Evolutionary conservation across 2,888 invertebrate genomes (phyloP).

Genomic region (Parthenolecanium corni): DNA sequence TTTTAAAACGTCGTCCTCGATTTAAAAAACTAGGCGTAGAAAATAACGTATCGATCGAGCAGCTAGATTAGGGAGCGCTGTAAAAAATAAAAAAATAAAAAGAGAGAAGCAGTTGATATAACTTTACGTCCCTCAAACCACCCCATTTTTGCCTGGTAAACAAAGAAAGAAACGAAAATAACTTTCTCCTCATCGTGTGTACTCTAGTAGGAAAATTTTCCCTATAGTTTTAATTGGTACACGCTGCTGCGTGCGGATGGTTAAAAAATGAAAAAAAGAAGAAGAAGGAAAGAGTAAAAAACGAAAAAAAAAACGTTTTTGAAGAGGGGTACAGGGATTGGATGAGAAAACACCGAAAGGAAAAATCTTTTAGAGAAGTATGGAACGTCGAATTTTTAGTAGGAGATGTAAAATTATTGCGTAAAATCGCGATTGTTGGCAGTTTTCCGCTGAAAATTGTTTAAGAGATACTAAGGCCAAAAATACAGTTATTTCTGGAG

Average conservation of each 20-base stretch:
- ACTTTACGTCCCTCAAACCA: background rate
- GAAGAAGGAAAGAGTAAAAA: background rate
- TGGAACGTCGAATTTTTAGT: too few relatives aligned
- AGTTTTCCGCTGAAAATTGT: too few relatives aligned
- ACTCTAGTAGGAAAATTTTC: background rate
- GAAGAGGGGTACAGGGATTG: too few relatives aligned
- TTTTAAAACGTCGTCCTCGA: conserved; percentile 13
- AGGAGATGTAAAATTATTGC: too few relatives aligned
- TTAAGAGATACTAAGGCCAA: too few relatives aligned
- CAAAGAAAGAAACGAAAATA: conserved; percentile 13
- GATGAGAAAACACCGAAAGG: too few relatives aligned
- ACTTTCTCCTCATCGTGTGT: conserved; percentile 12
- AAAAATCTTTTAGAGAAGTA: too few relatives aligned
- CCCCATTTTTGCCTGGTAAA: background rate
- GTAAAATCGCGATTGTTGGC: too few relatives aligned
- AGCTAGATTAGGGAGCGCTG: conserved; percentile 6
- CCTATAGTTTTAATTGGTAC: conserved; percentile 10
- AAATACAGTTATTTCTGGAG: too few relatives aligned
- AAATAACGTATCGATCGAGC: conserved; percentile 23
- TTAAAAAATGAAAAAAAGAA: background rate
- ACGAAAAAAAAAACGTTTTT: background rate
- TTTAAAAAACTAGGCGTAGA: conserved; percentile 14
- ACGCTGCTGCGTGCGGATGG: conserved; percentile 1
- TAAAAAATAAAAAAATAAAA: background rate
- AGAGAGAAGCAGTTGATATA: background rate